Base-by-base conservation (phyloP, 2,113 vertebrate species). In the Triplophysa dalaica region DNA sequence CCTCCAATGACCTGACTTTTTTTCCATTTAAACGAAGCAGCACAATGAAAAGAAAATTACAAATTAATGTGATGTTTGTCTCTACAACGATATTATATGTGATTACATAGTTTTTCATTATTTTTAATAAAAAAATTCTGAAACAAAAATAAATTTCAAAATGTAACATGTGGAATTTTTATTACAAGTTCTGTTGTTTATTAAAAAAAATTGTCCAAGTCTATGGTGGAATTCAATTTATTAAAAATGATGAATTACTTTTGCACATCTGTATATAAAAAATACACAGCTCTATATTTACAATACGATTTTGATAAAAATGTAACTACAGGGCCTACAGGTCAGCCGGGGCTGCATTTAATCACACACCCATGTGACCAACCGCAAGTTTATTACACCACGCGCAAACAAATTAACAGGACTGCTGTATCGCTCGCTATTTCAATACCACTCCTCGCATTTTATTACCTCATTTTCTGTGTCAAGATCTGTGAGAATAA, bases 401-500 rank as follows among this genome's bases (percentile, higher is more conserved):
- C 33, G 63, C n/a, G 70, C 78, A 84, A 84, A 82, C 83, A 84
- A 70, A 82, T 81, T 79, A 84, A 79, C 50, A 48, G 79, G 64
- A 78, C 65, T 75, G 75, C 76, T 84, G 70, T 79, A 79, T 80
- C 69, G 21, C 60, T 54, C 38, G 61, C 62, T 73, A 75, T 70
- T 82, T 84, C 77, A 33, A 60, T 82, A 82, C 74, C 80, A 82
- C 76, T 56, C 60, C 69, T 74, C 43, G 65, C 66, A 65, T 84
- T 84, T 84, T 84, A 84, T 84, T 84, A 79, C 80, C 83, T 82
- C 80, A 76, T 84, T 84, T 82, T 76, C 70, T 83, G 82, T 90
- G 90, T 92, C 90, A 92, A 90, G 91, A 89, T 90, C 85, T 89
- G 84, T 84, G 87, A 83, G 85, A 88, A 93, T 70, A 82, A 92